Base-by-base conservation (phyloP, 2,113 vertebrate species). In the Chaetodon auriga region DNA sequence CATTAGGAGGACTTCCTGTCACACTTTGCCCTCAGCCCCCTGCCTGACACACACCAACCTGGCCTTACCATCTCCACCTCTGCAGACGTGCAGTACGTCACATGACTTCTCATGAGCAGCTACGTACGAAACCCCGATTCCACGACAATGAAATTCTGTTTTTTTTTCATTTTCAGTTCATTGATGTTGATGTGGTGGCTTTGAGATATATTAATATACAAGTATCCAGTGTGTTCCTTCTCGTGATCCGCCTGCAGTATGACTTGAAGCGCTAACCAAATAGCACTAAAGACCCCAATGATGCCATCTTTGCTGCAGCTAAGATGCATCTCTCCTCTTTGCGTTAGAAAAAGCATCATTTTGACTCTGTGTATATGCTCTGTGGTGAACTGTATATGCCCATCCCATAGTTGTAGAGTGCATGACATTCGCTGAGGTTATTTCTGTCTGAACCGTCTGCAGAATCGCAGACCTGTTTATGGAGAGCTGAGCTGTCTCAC, bases 51-150 rank as follows among this genome's bases (percentile, higher is more conserved):
- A 14, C 66, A 87, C 90, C 90, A 63, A 57, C 74, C 82, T 30
- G 7, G 89, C 92, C 92, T 92, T 89, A 86, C 48, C 80, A 60
- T 76, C 85, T 74, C 54, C 78, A 71, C 82, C 57, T 69, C 65
- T 58, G 23, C 60, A 58, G 46, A 61, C 36, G 15, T 64, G 69
- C 74, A 41, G 63, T 53, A 43, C 35, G 11, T 54, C 51, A 41
- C 46, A 48, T n/a, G 13, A 80, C 62, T 48, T 64, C 49, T 70
- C 36, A 21, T 13, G 69, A 87, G 78, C 72, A 80, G 75, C 75
- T 81, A 19, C 11, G 4, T 68, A 70, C 65, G 6, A 1, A 30
- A 30, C 30, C 30, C 30, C 30, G 3, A 30, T 30, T 30, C 30
- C 30, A 68, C 7, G 1, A 38, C 53, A 35, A 48, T 16, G 43